Conservation (phyloP, 1,140 invertebrate genomes). For the Spodoptera frugiperda region DNA sequence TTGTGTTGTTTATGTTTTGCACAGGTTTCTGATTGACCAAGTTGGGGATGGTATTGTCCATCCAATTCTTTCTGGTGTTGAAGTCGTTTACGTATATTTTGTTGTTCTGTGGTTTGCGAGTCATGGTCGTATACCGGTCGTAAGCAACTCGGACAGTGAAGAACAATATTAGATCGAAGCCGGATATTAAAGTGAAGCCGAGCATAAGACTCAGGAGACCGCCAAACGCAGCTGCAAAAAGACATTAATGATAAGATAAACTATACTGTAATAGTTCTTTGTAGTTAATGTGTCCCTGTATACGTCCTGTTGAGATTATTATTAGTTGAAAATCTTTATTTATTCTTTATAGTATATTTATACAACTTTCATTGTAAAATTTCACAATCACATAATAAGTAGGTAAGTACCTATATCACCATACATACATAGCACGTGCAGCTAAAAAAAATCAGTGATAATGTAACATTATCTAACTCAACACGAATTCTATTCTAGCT, state of each 20-base stretch:
- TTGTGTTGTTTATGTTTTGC: neutral
- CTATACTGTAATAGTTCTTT: no score
- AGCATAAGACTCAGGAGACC: conserved; percentile 89
- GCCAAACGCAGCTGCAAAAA: conserved; percentile 89
- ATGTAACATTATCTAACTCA: no score
- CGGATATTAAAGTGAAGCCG: conserved; percentile 90
- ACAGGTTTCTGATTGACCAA: neutral
- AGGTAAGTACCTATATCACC: no score
- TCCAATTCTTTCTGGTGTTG: conserved; percentile 3
- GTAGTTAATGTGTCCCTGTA: no score
- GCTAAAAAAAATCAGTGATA: no score
- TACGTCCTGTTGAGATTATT: no score
- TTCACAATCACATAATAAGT: no score
- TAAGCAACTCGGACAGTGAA: conserved; percentile 74
- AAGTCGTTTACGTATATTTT: conserved; percentile 29
- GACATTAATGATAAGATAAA: conserved; percentile 31
- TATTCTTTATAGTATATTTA: no score
- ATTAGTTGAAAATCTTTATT: no score
- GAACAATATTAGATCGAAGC: conserved; percentile 89
- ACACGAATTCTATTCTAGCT: no score
- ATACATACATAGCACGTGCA: no score
- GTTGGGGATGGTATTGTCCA: neutral
- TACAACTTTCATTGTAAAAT: no score
- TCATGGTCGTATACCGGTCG: conserved; percentile 30
- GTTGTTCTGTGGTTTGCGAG: neutral